Base-by-base conservation (phyloP, 2,888 invertebrate species). In the Chelonus formosanus region DNA sequence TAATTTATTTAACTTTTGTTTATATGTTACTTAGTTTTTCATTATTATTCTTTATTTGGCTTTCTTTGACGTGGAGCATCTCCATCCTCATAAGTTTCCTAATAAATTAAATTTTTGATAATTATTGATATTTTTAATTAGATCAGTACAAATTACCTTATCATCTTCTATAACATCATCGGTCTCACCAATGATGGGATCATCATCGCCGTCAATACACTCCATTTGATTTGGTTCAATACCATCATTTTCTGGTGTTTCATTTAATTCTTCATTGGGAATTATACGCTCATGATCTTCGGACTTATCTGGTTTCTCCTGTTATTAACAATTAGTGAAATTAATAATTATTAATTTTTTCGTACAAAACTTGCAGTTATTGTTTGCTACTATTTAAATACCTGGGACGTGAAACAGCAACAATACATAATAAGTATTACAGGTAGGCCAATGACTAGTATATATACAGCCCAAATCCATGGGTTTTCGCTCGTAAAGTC, bases 401-500 rank as follows among this genome's bases (percentile, higher is more conserved):
- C 90, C 86, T 88, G 84, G 64, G 79, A 84, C 58, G 87, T 84
- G 68, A 88, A 88, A 85, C 93, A 96, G 87, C 94, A 95, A 83
- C 91, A 90, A 85, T 94, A 95, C 77, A 94, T 88, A 80, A 92
- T 83, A 77, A 93, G 86, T 62, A 94, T 91, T 78, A 97, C 87
- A 57, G 96, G 90, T 67, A 96, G 85, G 78, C 94, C 92, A 78
- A 92, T 85, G 67, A 90, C 89, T 73, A 96, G 85, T 78, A 95
- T 88, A 85, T 92, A 92, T 62, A 95, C 90, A 56, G 90, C 94
- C 92, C 95, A 97, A 78, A 96, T 87, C 92, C 95, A 95, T 40
- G 97, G 97, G 82, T 94, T 90, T 71, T 94, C 92, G 76, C 92
- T 91, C 69, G 94, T 92, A 80, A 91, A 90, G 80, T 89, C 88